Evolutionary conservation across 2,888 invertebrate species (phyloP).

Genomic region (Unio delphinus): DNA sequence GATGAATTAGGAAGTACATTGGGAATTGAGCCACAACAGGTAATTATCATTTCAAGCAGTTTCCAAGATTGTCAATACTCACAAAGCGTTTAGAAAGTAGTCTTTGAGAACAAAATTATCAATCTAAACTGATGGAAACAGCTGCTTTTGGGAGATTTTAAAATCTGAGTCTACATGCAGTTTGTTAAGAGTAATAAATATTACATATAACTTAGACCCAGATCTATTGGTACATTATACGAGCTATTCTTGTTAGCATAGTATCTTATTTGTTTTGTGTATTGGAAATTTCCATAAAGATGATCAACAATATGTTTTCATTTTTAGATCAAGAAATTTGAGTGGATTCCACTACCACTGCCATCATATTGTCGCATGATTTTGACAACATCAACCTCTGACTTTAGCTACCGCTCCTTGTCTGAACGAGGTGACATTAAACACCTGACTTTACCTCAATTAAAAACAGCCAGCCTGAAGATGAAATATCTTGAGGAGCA

Average conservation of each 20-base stretch:
- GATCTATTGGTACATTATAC: too few relatives aligned
- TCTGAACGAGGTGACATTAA: conserved; percentile 50
- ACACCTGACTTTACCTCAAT: conserved; percentile 36
- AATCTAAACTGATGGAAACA: too few relatives aligned
- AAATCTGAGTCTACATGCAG: too few relatives aligned
- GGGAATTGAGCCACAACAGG: conserved; percentile 51
- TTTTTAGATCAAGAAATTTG: conserved; percentile 62
- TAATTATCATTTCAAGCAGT: conserved; percentile 10
- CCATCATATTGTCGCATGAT: conserved; percentile 64
- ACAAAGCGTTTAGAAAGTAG: too few relatives aligned
- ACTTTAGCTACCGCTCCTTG: conserved; percentile 55
- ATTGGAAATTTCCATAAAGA: not conserved
- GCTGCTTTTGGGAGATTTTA: too few relatives aligned
- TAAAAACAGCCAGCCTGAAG: conserved; percentile 36
- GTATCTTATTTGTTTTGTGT: not conserved
- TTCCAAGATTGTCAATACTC: too few relatives aligned
- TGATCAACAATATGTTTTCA: not conserved
- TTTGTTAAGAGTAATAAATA: too few relatives aligned
- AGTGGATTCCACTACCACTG: conserved; percentile 63
- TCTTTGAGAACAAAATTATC: too few relatives aligned
- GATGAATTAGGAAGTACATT: conserved; percentile 59
- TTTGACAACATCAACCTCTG: conserved; percentile 58
- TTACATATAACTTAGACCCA: too few relatives aligned
- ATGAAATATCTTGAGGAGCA: conserved; percentile 46
- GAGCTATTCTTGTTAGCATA: too few relatives aligned